Evolutionary conservation across 2,797 vertebrate species (phyloP).

Genomic region (Propithecus deckenii): DNA sequence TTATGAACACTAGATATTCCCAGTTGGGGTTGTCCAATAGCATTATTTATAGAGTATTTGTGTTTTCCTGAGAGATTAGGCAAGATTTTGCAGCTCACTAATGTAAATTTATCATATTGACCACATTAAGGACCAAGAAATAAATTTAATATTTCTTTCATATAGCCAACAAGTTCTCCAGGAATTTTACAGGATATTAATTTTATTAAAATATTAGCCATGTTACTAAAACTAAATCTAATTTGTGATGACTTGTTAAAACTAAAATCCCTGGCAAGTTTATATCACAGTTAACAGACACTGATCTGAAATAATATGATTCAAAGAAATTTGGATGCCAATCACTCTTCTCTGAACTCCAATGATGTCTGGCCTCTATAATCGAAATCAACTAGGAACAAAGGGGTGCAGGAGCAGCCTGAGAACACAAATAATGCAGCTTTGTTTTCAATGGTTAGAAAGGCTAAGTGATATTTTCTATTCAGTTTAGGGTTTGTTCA

Average conservation of each 20-base stretch:
- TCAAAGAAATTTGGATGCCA: background rate
- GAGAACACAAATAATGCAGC: background rate
- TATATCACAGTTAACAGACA: background rate
- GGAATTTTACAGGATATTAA: background rate
- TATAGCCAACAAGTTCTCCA: background rate
- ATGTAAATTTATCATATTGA: background rate
- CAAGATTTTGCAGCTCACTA: background rate
- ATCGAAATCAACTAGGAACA: background rate
- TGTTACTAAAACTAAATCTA: slow-evolving; percentile 1
- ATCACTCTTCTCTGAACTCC: background rate
- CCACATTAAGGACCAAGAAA: background rate
- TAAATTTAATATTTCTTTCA: background rate
- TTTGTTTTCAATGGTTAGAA: background rate
- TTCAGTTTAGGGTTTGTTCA: background rate
- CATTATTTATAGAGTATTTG: background rate
- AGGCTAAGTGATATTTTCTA: background rate
- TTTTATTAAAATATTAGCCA: background rate
- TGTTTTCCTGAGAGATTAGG: background rate
- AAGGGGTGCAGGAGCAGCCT: background rate
- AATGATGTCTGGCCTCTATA: background rate
- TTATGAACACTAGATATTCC: slow-evolving; percentile 64
- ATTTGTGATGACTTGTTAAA: background rate
- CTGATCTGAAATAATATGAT: background rate
- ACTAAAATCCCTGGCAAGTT: background rate
- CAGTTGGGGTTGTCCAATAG: background rate